Percentiles rank a stretch among this genome's conserved stretches.
phyloP scores from a whole-genome alignment of 2,113 vertebrate species.

The Himantopus leucocephalus region DNA sequence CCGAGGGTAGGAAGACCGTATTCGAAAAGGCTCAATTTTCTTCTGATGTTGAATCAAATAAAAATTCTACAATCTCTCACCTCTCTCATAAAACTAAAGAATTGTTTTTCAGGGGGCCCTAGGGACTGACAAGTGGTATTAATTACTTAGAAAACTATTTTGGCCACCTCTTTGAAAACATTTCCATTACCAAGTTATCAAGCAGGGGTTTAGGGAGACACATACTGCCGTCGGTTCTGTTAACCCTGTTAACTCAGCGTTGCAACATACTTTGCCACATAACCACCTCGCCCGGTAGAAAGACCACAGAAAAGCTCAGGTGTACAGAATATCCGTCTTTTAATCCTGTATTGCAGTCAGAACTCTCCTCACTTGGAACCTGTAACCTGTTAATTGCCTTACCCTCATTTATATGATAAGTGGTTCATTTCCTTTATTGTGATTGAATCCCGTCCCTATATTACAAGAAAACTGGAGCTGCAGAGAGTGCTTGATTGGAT shows the following conservation, averaged over 20 bases:
- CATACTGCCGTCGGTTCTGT: rapidly evolving
- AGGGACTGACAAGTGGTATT: background rate
- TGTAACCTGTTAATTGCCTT: conserved; percentile 69
- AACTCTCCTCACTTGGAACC: conserved; percentile 49
- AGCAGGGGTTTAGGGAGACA: background rate
- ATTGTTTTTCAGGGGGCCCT: background rate
- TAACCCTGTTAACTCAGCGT: background rate
- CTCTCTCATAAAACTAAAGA: background rate
- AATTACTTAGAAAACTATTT: background rate
- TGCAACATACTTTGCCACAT: background rate
- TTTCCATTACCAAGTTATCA: background rate
- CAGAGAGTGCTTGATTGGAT: conserved; percentile 73
- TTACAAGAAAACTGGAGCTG: conserved; percentile 65
- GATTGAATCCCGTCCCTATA: conserved; percentile 68
- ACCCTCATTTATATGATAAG: conserved; percentile 73
- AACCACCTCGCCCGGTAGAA: background rate
- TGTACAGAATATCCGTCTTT: background rate
- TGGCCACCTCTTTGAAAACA: background rate
- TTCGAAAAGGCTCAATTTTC: background rate
- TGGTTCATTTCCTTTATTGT: conserved; percentile 73
- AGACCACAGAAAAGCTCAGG: background rate
- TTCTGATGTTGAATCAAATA: background rate
- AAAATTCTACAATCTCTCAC: background rate
- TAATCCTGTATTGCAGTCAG: conserved; percentile 3
- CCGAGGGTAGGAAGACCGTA: background rate